A percentile compares a stretch with the other conserved stretches of the same genome.
Conservation (phyloP, 2,113 vertebrate genomes). For the Oncorhynchus gorbuscha region DNA sequence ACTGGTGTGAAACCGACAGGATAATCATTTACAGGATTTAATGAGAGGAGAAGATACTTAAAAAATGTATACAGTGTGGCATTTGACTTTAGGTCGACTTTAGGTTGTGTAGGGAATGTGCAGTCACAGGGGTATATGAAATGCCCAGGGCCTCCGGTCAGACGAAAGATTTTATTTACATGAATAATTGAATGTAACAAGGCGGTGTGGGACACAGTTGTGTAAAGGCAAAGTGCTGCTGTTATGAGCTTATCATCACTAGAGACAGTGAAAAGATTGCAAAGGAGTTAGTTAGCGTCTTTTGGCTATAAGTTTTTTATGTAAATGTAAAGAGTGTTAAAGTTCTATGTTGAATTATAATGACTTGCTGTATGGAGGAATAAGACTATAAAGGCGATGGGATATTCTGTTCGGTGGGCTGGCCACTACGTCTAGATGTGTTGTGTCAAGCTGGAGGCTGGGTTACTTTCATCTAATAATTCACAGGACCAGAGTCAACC, state of each 20-base stretch:
- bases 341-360: not conserved
- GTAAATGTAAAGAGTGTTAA: not conserved
- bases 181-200: slow-evolving; percentile 48
- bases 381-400: not conserved
- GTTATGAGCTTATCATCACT: not conserved
- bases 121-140: slow-evolving; percentile 28
- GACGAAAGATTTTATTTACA: slow-evolving; percentile 39
- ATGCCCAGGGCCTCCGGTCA: slow-evolving; percentile 29
- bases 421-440: not conserved
- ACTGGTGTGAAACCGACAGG: slow-evolving; percentile 39
- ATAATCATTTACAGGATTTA: slow-evolving; percentile 57
- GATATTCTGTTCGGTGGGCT: not conserved
- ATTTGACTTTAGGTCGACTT: slow-evolving; percentile 42
- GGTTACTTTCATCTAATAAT: slow-evolving; percentile 63
- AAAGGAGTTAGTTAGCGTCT: not conserved
- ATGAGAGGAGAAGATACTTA: slow-evolving; percentile 12
- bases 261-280: not conserved
- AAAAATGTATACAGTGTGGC: slow-evolving; percentile 38
- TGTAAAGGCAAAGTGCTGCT: slow-evolving; percentile 13
- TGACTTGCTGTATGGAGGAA: not conserved
- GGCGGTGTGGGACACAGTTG: slow-evolving; percentile 30
- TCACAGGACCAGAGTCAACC: slow-evolving; percentile 37
- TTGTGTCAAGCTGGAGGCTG: not conserved
- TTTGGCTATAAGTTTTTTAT: too few relatives aligned
- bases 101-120: slow-evolving; percentile 10